These are phyloP conservation scores for Parus major DNA, from an alignment of 2,113 vertebrate species.

Conservation along the genomic window DNA sequence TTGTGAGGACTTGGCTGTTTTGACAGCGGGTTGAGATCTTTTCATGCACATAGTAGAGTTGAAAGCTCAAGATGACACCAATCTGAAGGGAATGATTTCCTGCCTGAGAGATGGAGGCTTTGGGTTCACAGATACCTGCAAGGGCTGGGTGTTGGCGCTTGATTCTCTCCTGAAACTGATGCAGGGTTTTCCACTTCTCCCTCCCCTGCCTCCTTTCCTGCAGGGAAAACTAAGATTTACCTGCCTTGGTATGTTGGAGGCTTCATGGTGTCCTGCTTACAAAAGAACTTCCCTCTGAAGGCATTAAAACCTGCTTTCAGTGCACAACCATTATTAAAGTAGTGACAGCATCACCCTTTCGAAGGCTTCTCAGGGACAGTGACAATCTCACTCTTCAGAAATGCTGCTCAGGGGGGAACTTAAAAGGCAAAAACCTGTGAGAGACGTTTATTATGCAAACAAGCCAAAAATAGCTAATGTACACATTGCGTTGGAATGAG, in stretches of 20 bases:
- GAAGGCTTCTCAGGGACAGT: background rate
- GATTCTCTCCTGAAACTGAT: background rate
- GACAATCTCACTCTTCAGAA: background rate
- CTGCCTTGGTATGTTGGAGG: background rate
- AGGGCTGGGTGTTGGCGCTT: background rate
- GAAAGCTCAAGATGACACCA: background rate
- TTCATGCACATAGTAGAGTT: background rate
- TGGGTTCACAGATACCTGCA: background rate
- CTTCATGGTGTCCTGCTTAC: background rate
- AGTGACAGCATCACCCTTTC: background rate
- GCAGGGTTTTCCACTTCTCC: background rate
- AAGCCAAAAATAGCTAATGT: background rate
- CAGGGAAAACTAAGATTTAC: background rate
- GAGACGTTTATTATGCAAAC: background rate
- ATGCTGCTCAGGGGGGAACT: background rate
- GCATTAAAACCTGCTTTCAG: background rate
- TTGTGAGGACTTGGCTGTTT: background rate
- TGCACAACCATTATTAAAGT: background rate
- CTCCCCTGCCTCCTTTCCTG: background rate
- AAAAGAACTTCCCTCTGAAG: background rate
- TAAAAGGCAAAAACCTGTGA: background rate
- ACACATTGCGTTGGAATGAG: background rate
- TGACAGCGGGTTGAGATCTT: background rate
- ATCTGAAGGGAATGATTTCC: background rate
- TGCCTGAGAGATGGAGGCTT: background rate